Evolutionary conservation across 2,888 invertebrate genomes (phyloP).

Genomic region (Rhagonycha fulva): DNA sequence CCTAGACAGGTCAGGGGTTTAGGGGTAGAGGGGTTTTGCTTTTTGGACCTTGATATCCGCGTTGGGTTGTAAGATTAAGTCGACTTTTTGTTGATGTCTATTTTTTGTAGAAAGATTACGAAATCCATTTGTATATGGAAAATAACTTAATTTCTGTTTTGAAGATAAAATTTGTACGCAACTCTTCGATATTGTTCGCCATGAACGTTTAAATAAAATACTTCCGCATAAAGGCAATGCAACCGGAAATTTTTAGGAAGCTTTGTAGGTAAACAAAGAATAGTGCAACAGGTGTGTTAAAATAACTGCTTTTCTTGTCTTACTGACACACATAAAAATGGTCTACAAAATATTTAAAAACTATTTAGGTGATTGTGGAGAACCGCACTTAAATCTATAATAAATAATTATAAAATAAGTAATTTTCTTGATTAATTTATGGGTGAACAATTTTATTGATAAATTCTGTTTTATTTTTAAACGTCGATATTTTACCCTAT

Average conservation of each 20-base stretch:
- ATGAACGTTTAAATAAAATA: background rate
- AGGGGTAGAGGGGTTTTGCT: conserved; percentile 18
- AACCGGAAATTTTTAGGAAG: conserved; percentile 20
- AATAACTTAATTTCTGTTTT: background rate
- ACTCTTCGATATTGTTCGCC: background rate
- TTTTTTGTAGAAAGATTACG: background rate
- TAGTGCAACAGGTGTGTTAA: conserved; percentile 26
- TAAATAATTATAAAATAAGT: background rate
- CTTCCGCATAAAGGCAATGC: conserved; percentile 4
- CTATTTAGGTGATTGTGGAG: background rate
- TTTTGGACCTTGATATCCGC: conserved; percentile 24
- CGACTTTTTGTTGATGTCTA: conserved; percentile 10
- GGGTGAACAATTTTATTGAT: too few relatives aligned
- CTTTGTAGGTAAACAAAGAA: conserved; percentile 16
- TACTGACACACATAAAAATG: conserved; percentile 26
- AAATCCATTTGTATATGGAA: background rate
- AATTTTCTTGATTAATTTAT: background rate
- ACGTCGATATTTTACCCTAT: too few relatives aligned
- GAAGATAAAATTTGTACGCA: background rate
- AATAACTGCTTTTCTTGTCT: conserved; percentile 23
- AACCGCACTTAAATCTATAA: background rate
- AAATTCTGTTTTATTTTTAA: too few relatives aligned
- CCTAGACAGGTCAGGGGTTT: conserved; percentile 32
- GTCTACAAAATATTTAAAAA: background rate
- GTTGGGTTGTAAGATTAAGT: conserved; percentile 26